Evolutionary conservation across 2,888 invertebrate genomes (phyloP).

Genomic region (Ichneumoninae sp.): DNA sequence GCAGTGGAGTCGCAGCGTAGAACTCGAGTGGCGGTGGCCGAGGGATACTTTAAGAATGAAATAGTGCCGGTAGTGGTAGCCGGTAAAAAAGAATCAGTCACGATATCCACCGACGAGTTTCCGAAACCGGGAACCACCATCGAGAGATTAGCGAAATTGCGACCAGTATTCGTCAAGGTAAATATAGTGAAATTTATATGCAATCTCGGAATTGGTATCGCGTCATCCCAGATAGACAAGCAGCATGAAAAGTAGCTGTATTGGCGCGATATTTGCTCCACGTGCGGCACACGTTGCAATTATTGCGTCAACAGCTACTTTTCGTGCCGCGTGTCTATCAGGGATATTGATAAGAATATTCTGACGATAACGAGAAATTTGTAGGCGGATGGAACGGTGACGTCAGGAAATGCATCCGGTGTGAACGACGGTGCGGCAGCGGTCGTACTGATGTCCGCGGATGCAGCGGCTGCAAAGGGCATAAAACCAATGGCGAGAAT

Average conservation of each 20-base stretch:
- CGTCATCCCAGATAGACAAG: background rate
- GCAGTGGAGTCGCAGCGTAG: slow-evolving; percentile 89
- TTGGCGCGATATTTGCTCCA: too few species aligned
- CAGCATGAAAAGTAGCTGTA: too few species aligned
- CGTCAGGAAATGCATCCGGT: slow-evolving; percentile 92
- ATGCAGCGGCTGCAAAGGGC: slow-evolving; percentile 85
- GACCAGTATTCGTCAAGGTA: slow-evolving; percentile 88
- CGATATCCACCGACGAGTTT: slow-evolving; percentile 89
- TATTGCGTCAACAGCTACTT: too few species aligned
- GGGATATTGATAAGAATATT: background rate
- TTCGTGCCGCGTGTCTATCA: too few species aligned
- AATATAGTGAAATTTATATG: background rate
- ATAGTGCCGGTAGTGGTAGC: slow-evolving; percentile 88
- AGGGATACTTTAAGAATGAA: slow-evolving; percentile 89
- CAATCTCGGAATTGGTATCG: background rate
- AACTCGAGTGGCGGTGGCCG: slow-evolving; percentile 87
- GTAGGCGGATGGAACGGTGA: slow-evolving; percentile 88
- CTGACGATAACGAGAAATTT: background rate
- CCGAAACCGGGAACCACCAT: slow-evolving; percentile 87
- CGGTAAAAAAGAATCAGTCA: slow-evolving; percentile 83
- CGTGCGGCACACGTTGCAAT: too few species aligned
- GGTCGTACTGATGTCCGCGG: slow-evolving; percentile 89
- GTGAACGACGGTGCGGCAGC: slow-evolving; percentile 96
- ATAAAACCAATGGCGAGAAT: slow-evolving; percentile 90
- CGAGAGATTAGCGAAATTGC: slow-evolving; percentile 87